Conservation (phyloP, 2,888 invertebrate species). For the Abrostola triplasia region DNA sequence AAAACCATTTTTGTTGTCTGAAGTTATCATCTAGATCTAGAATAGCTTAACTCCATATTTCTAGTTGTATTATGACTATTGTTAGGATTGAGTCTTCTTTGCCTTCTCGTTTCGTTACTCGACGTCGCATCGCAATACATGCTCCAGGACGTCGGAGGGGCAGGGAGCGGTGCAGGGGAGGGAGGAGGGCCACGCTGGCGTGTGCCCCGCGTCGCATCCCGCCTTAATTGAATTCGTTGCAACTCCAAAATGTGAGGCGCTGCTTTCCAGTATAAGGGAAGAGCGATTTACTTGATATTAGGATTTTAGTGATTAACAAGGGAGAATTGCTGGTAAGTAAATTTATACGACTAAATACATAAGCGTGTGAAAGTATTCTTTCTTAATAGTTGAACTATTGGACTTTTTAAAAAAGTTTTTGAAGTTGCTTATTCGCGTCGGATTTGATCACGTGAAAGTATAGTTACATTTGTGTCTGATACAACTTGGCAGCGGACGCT, state of each 20-base stretch:
- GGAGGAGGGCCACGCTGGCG: background rate
- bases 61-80: background rate
- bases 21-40: background rate
- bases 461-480: background rate
- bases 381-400: too few relatives aligned
- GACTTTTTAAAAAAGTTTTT: too few relatives aligned
- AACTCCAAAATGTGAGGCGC: conserved; percentile 47
- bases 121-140: conserved; percentile 30
- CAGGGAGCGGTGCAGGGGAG: too few relatives aligned
- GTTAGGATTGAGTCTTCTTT: conserved; percentile 21
- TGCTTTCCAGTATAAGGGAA: background rate
- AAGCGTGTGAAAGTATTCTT: too few relatives aligned
- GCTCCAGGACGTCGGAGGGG: conserved; percentile 1
- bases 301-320: background rate
- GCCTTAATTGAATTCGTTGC: conserved; percentile 67
- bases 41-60: background rate
- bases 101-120: conserved; percentile 8
- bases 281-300: background rate
- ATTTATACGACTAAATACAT: too few relatives aligned
- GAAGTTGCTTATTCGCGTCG: too few relatives aligned
- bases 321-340: too few relatives aligned
- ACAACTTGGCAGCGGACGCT: background rate
- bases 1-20: too few relatives aligned
- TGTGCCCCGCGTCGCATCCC: conserved; percentile 43
- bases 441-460: too few relatives aligned